Base-by-base conservation (phyloP, 2,113 vertebrate genomes). In the Nansenia antarctica region DNA sequence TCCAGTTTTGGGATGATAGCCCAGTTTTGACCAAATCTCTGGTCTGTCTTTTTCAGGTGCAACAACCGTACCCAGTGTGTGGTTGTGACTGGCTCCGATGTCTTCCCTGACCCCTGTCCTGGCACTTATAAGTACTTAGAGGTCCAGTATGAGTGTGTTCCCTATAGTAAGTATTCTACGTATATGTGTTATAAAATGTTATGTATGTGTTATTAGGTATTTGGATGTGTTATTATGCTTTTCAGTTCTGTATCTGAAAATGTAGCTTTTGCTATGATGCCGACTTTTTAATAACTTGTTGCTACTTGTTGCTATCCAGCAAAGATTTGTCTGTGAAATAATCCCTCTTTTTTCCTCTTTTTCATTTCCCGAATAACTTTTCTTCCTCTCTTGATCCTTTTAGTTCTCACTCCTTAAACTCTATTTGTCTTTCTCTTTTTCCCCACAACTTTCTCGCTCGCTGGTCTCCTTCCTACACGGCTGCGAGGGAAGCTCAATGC, bases 121-220 rank as follows among this genome's bases (percentile, higher is more conserved):
- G 98, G 98, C 88, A 99, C 98, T 70, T 99, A 99, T 92, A 99
- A 99, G 90, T 99, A 99, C 76, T 95, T 99, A 91, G 96, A 99
- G 94, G 96, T 99, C 93, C 98, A 99, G 76, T 99, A 99, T 94
- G 97, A 99, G 92, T 99, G 98, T 94, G 98, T 99, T 88, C 98
- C 97, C 86, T 99, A 99, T 90, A 99, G 98, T 99, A 96, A 99
- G 98, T 99, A 95, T 89, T 83, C 18, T 1, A 1, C 14, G n/a
- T 57, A 61, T 30, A 22, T 20, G 57, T 34, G 18, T n/a, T 31
- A n/a, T 6, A 9, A 9, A 3, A 20, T 32, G 20, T n/a, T n/a
- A n/a, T n/a, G n/a, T n/a, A n/a, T n/a, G n/a, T n/a, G n/a, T n/a
- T n/a, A n/a, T n/a, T n/a, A n/a, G n/a, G n/a, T n/a, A n/a, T n/a